These are phyloP conservation scores for Rhyacophila brunnea DNA, from an alignment of 1,140 invertebrate genomes.

Conservation along the genomic window DNA sequence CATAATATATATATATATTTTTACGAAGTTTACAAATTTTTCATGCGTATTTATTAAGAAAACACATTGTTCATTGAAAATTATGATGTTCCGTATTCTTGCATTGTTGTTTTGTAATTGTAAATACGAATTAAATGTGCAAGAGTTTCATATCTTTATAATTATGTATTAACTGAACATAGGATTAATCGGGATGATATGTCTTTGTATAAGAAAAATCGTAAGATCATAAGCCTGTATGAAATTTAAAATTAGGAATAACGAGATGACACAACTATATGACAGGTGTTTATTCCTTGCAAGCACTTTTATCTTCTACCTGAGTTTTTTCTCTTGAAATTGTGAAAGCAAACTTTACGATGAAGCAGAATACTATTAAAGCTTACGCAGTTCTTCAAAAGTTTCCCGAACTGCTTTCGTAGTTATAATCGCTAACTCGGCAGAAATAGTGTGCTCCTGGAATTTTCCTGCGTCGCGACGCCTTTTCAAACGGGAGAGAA, in stretches of 20 bases:
- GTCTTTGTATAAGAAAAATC: too few relatives aligned
- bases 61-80: too few relatives aligned
- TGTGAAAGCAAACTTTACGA: slow-evolving; percentile 26
- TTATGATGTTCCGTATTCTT: too few relatives aligned
- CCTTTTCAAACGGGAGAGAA: slow-evolving; percentile 14
- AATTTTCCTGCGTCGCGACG: slow-evolving; percentile 17
- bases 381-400: slow-evolving; percentile 33
- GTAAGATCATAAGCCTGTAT: too few relatives aligned
- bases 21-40: too few relatives aligned
- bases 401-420: slow-evolving; percentile 28
- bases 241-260: slow-evolving; percentile 1
- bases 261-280: slow-evolving; percentile 3
- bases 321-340: slow-evolving; percentile 23
- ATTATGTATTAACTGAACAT: too few relatives aligned
- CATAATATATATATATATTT: too few relatives aligned
- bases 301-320: slow-evolving; percentile 25
- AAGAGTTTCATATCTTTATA: too few relatives aligned
- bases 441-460: slow-evolving; percentile 21
- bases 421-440: slow-evolving; percentile 33
- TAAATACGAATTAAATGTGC: too few relatives aligned
- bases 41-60: too few relatives aligned
- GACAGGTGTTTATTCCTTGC: slow-evolving; percentile 19
- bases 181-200: too few relatives aligned
- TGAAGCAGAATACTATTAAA: slow-evolving; percentile 28
- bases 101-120: too few relatives aligned